A percentile compares a stretch with the other conserved stretches of the same genome.
These are phyloP conservation scores for Muscidifurax raptorellus DNA, from an alignment of 1,140 invertebrate species.

Conservation along the genomic window DNA sequence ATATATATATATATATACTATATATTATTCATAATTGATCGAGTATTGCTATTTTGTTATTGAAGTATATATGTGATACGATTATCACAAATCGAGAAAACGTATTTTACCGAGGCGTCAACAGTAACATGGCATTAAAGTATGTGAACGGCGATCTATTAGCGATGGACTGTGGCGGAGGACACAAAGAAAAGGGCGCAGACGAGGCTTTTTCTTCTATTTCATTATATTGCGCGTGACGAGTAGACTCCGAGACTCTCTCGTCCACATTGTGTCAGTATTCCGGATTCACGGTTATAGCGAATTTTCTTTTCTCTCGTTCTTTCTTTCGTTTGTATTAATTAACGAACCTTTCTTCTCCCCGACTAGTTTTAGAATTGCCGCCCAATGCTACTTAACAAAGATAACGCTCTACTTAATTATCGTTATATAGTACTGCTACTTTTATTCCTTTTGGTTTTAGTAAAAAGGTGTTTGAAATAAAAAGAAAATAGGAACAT, in stretches of 20 bases:
- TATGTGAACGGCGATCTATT: neutral
- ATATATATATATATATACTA: neutral
- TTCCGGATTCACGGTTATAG: slow-evolving; percentile 72
- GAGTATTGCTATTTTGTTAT: slow-evolving; percentile 74
- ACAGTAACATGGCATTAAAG: slow-evolving; percentile 14
- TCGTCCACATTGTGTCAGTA: slow-evolving; percentile 64
- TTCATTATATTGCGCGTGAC: slow-evolving; percentile 14
- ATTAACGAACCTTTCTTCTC: slow-evolving; percentile 10
- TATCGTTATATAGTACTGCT: neutral
- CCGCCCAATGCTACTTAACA: slow-evolving; percentile 46
- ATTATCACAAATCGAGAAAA: neutral
- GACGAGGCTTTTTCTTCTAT: slow-evolving; percentile 39
- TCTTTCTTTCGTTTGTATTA: slow-evolving; percentile 57
- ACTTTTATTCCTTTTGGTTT: neutral
- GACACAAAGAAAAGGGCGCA: slow-evolving; percentile 10
- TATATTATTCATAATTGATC: slow-evolving; percentile 58
- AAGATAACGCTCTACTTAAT: slow-evolving; percentile 40
- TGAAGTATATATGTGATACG: slow-evolving; percentile 54
- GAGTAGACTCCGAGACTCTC: slow-evolving; percentile 40
- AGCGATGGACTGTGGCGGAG: neutral
- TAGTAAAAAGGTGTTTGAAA: neutral
- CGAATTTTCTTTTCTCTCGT: slow-evolving; percentile 40
- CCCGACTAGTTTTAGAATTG: slow-evolving; percentile 1
- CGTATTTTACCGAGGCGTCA: slow-evolving; percentile 18
- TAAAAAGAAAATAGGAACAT: neutral